These are phyloP conservation scores for Crypturellus undulatus DNA, from an alignment of 2,113 vertebrate genomes.

Conservation along the genomic window DNA sequence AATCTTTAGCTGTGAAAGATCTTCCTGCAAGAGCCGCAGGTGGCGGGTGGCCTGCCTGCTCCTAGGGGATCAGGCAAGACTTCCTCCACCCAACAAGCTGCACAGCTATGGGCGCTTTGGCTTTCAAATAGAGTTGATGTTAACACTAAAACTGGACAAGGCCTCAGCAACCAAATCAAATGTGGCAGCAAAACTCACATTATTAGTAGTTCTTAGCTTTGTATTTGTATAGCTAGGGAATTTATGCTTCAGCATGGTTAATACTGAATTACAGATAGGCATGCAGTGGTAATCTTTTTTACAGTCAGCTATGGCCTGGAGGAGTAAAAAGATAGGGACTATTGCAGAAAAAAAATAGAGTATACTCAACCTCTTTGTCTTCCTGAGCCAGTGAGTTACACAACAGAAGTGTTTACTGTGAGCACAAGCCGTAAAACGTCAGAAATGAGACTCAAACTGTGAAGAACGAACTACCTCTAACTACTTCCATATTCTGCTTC, in stretches of 20 bases:
- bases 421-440: not conserved
- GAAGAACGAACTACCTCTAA: not conserved
- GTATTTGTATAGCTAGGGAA: constrained; percentile 15
- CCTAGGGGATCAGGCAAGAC: rapidly evolving
- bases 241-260: constrained; percentile 36
- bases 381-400: not conserved
- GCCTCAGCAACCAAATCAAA: constrained; percentile 41
- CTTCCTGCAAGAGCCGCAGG: not conserved
- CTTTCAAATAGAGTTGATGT: constrained; percentile 16
- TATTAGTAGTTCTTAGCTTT: constrained; percentile 63
- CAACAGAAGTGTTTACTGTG: not conserved
- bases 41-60: not conserved
- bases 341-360: not conserved
- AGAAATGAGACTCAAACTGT: not conserved
- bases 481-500: not conserved
- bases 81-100: not conserved
- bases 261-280: constrained; percentile 13
- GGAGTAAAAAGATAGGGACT: not conserved
- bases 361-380: not conserved
- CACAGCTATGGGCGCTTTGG: not conserved
- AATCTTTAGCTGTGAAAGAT: not conserved
- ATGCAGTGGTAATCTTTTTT: constrained; percentile 6
- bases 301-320: not conserved
- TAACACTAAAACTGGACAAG: constrained; percentile 32
- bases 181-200: not conserved